A percentile compares a stretch with the other conserved stretches of the same genome.
Conservation (phyloP, 2,888 invertebrate species). For the Acanthosoma haemorrhoidale region DNA sequence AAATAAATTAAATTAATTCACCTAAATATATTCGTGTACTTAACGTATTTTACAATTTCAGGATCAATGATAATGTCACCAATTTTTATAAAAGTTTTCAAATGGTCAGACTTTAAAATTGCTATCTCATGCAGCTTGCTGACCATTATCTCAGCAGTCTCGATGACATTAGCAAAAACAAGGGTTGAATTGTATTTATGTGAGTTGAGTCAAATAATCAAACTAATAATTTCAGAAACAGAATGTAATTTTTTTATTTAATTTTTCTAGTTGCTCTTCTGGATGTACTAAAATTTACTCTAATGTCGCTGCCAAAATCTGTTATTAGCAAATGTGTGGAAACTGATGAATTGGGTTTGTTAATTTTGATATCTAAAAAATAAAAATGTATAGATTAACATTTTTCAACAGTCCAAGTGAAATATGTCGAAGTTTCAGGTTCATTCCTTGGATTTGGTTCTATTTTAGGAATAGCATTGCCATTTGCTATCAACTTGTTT, state of each 20-base stretch:
- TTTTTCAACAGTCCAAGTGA: background rate
- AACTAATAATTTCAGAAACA: background rate
- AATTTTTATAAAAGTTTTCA: background rate
- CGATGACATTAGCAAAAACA: background rate
- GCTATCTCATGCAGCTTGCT: background rate
- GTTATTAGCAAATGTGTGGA: background rate
- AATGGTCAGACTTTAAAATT: conserved; percentile 6
- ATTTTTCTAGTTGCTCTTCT: background rate
- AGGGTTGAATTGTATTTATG: background rate
- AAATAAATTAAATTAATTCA: too few species aligned
- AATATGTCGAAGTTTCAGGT: background rate
- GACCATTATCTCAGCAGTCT: background rate
- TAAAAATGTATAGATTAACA: background rate
- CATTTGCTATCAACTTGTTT: background rate
- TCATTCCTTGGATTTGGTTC: background rate
- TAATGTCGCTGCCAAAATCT: background rate
- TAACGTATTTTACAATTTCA: background rate
- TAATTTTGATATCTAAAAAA: background rate
- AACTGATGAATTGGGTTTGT: background rate
- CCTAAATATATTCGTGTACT: background rate
- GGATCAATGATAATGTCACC: background rate
- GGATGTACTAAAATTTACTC: background rate
- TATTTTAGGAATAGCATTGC: background rate
- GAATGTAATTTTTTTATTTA: background rate
- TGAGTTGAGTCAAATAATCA: background rate